phyloP scores from a whole-genome alignment of 2,797 vertebrate genomes.

The Remorina albescens region DNA sequence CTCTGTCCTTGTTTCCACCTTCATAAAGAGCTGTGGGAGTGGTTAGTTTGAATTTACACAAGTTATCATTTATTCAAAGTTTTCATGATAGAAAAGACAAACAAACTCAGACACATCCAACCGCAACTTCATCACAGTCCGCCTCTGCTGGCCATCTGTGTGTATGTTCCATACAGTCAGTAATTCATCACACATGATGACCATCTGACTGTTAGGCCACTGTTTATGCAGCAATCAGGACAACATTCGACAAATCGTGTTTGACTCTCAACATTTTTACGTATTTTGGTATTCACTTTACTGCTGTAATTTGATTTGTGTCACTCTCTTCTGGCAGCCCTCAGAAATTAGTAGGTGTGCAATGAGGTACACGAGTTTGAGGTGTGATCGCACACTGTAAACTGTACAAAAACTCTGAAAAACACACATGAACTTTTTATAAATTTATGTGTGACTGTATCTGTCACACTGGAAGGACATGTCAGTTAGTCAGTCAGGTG shows the following conservation, averaged over 20 bases:
- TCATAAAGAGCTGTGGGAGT: background rate
- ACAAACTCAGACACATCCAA: background rate
- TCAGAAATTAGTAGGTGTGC: background rate
- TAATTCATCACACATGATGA: background rate
- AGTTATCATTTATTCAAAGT: background rate
- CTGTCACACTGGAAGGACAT: conserved; percentile 9
- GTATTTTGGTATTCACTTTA: background rate
- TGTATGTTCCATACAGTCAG: background rate
- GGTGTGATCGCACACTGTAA: background rate
- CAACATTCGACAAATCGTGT: background rate
- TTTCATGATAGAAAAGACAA: background rate
- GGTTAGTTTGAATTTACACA: background rate
- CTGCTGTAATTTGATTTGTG: background rate
- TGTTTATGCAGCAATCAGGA: background rate
- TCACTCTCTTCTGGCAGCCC: background rate
- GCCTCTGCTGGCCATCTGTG: background rate
- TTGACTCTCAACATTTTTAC: background rate
- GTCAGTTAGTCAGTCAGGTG: conserved; percentile 11
- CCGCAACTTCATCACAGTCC: background rate
- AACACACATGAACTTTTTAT: conserved; percentile 3
- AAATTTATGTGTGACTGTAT: background rate
- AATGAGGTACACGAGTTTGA: background rate
- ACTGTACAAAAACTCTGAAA: background rate
- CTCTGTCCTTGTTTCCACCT: too few relatives aligned
- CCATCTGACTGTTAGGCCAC: background rate